These are phyloP conservation scores for Scarus forsteni DNA, from an alignment of 2,797 vertebrate genomes.

Conservation along the genomic window DNA sequence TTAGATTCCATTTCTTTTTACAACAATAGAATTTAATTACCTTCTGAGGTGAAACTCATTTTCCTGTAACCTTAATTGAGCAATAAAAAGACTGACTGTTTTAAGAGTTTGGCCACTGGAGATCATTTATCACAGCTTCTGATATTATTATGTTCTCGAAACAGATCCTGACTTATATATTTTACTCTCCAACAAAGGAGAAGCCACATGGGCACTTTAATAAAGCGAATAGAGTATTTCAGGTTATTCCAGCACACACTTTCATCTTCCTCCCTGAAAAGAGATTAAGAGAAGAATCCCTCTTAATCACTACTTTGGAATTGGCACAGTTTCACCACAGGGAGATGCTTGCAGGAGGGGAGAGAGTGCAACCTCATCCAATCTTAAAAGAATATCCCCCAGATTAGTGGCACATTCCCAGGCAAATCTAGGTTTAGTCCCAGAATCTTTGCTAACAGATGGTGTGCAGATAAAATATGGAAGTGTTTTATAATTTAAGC, in stretches of 20 bases:
- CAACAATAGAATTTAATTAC: not conserved
- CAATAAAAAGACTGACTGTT: constrained; percentile 6
- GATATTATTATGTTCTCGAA: constrained; percentile 32
- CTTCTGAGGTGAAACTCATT: constrained; percentile 4
- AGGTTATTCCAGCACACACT: constrained; percentile 30
- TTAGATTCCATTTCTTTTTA: not conserved
- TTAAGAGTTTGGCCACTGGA: constrained; percentile 19
- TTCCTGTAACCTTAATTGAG: constrained; percentile 10
- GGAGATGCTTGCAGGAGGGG: not conserved
- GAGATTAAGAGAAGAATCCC: constrained; percentile 45
- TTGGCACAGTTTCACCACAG: constrained; percentile 24
- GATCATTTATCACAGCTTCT: constrained; percentile 29
- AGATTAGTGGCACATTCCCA: constrained; percentile 29
- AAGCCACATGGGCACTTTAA: constrained; percentile 26
- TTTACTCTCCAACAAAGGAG: constrained; percentile 43
- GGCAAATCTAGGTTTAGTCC: constrained; percentile 22
- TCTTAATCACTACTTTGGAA: constrained; percentile 46
- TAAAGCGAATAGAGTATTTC: constrained; percentile 22
- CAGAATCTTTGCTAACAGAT: constrained; percentile 13
- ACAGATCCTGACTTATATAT: constrained; percentile 29
- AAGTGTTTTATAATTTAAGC: constrained; percentile 11
- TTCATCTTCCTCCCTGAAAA: constrained; percentile 35
- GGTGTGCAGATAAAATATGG: constrained; percentile 23
- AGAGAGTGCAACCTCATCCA: constrained; percentile 17
- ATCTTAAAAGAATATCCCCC: constrained; percentile 20